phyloP scores from a whole-genome alignment of 2,113 vertebrate species.

The Camelus dromedarius region DNA sequence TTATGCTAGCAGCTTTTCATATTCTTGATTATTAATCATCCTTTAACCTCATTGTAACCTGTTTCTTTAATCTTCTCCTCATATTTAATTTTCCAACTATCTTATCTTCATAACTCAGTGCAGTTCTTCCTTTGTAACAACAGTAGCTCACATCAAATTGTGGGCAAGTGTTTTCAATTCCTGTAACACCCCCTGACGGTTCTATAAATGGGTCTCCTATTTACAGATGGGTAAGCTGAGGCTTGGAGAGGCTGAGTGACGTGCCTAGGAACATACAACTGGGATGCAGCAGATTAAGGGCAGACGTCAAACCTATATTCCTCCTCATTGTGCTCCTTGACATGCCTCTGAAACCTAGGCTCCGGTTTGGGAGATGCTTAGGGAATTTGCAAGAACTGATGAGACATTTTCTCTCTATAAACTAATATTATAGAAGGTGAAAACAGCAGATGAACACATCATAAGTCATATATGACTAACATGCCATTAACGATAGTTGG shows the following conservation, averaged over 20 bases:
- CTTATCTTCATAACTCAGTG: not conserved
- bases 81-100: slow-evolving; percentile 28
- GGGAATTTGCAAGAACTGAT: not conserved
- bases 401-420: not conserved
- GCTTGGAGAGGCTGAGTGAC: not conserved
- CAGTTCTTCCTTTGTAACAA: not conserved
- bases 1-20: not conserved
- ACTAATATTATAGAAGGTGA: not conserved
- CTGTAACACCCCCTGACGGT: not conserved
- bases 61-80: slow-evolving; percentile 28
- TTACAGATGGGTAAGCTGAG: not conserved
- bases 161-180: not conserved
- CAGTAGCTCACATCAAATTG: not conserved
- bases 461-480: not conserved
- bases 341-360: not conserved
- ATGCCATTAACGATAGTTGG: not conserved
- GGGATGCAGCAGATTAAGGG: not conserved
- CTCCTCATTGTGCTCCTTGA: not conserved
- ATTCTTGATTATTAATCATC: slow-evolving; percentile 55
- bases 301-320: not conserved
- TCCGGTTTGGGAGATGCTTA: not conserved
- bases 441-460: not conserved
- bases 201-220: not conserved
- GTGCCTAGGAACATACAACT: not conserved
- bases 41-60: slow-evolving; percentile 30